Evolutionary conservation across 2,888 invertebrate species (phyloP).

Genomic region (Electrophaes corylata): DNA sequence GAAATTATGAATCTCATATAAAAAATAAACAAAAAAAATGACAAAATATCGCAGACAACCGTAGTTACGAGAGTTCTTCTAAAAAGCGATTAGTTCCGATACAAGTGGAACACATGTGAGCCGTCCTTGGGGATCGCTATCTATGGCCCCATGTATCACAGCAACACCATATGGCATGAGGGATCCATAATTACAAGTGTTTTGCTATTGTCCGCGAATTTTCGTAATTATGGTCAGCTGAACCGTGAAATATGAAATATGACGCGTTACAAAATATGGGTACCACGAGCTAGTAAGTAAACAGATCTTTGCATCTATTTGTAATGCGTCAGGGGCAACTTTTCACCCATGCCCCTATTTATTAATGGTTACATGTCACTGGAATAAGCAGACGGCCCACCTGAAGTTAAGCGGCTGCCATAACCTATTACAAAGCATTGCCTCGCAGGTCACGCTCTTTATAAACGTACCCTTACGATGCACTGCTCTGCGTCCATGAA

Average conservation of each 20-base stretch:
- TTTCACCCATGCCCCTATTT: no score
- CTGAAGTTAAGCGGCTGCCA: no score
- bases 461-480: no score
- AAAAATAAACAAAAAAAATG: conserved; percentile 11
- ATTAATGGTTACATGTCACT: no score
- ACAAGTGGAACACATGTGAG: conserved; percentile 69
- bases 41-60: conserved; percentile 47
- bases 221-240: conserved; percentile 60
- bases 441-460: no score
- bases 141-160: conserved; percentile 41
- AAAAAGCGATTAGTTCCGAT: conserved; percentile 74
- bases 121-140: conserved; percentile 36
- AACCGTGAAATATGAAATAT: conserved; percentile 67
- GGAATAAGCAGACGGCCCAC: no score
- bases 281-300: no score
- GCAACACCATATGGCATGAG: conserved; percentile 75
- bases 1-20: background rate
- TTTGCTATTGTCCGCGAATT: conserved; percentile 56
- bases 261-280: conserved; percentile 26
- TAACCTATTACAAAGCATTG: no score
- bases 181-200: conserved; percentile 70
- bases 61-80: conserved; percentile 48
- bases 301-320: no score
- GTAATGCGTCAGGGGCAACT: no score
- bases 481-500: no score